Base-by-base conservation (phyloP, 2,888 invertebrate species). In the Amiota mariae region DNA sequence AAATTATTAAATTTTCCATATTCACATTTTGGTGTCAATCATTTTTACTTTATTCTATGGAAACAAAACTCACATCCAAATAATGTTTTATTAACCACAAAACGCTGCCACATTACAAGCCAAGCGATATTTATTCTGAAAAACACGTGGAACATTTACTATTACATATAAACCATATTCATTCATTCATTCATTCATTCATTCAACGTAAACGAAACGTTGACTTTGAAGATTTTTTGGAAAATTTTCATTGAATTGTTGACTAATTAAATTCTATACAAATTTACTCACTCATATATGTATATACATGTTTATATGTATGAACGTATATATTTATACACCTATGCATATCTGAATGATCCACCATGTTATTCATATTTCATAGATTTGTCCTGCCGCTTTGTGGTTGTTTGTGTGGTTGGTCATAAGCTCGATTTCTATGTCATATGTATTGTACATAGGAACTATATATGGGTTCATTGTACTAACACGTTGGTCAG, bases 231-330 rank as follows among this genome's bases (percentile, higher is more conserved):
- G 13, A 63, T 36, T 63, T 63, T 63, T 63, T 67, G 18, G 66
- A 49, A 67, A 48, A 48, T 54, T 51, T 20, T 36, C 51, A 51
- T 68, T 68, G 51, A 68, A 68, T 51, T 68, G 67, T 68, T 68
- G 67, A 54, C 67, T 68, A 68, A 68, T 68, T 68, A 68, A 68
- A 68, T 54, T 68, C 67, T 68, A 68, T 51, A 68, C 47, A 68
- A 68, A 51, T 51, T 20, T 36, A 20, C 15, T 6, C 8, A 18
- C 10, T 8, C 20, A 20, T 6, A 61, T 11, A 18, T 56, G 46
- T 10, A 24, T 36, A 54, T 8, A 54, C 46, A 15, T 13, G 8
- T 10, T n/a, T 20, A 48, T 24, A 24, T 3, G 10, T 66, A n/a
- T 3, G 3, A 24, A 24, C 24, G 49, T 66, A 15, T 8, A 10